Conservation (phyloP, 2,888 invertebrate genomes). For the Eupithecia exiguata region DNA sequence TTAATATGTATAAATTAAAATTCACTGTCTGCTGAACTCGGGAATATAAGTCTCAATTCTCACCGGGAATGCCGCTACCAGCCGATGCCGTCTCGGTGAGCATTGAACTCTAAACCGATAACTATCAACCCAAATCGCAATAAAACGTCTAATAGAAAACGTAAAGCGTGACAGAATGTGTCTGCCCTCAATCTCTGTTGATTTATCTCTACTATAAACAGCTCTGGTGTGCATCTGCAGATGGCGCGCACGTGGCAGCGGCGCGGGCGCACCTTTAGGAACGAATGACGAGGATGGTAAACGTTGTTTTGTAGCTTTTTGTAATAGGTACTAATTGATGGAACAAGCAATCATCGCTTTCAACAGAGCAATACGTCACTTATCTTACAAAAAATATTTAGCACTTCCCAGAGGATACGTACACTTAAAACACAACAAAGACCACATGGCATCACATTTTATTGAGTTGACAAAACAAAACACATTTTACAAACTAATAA, state of each 20-base stretch:
- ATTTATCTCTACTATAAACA: slow-evolving; percentile 1
- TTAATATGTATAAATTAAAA: neutral
- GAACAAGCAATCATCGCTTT: neutral
- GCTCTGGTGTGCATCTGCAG: neutral
- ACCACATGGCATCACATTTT: too few relatives aligned
- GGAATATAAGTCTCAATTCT: neutral
- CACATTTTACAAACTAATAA: too few relatives aligned
- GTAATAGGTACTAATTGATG: neutral
- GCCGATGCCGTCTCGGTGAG: neutral
- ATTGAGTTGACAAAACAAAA: too few relatives aligned
- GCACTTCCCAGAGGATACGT: too few relatives aligned
- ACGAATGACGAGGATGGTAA: neutral
- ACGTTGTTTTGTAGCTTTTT: neutral
- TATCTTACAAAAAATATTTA: too few relatives aligned
- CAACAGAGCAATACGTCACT: neutral
- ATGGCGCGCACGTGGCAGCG: neutral
- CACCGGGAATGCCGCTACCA: neutral
- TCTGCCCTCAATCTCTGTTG: slow-evolving; percentile 6
- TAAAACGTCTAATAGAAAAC: neutral
- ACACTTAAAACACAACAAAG: too few relatives aligned
- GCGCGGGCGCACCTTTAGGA: neutral
- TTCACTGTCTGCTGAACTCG: neutral
- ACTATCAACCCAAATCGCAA: neutral
- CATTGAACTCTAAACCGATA: neutral
- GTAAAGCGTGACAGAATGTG: neutral